Evolutionary conservation across 2,888 invertebrate species (phyloP).

Genomic region (Pandemis heparana): DNA sequence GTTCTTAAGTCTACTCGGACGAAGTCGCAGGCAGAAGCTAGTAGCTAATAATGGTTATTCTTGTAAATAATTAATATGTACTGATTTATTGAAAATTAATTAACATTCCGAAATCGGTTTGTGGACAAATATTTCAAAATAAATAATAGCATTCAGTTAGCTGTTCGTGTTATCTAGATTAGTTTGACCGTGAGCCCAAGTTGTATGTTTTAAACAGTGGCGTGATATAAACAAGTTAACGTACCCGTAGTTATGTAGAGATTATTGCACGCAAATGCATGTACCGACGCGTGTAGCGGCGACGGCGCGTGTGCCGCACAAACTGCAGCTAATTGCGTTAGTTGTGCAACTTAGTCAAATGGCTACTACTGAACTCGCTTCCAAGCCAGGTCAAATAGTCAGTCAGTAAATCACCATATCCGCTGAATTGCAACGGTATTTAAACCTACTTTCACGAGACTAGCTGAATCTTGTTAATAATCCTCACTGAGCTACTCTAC

Average conservation of each 20-base stretch:
- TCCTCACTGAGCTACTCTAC: neutral
- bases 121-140: slow-evolving; percentile 6
- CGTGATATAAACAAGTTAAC: slow-evolving; percentile 56
- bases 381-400: slow-evolving; percentile 66
- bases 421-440: slow-evolving; percentile 49
- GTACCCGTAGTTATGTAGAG: slow-evolving; percentile 50
- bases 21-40: too few relatives aligned
- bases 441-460: slow-evolving; percentile 44
- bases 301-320: slow-evolving; percentile 52
- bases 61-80: too few relatives aligned
- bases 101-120: neutral
- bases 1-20: too few relatives aligned
- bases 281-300: slow-evolving; percentile 41
- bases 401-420: slow-evolving; percentile 58
- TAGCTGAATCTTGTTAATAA: neutral
- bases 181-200: slow-evolving; percentile 24
- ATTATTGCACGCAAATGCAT: slow-evolving; percentile 51
- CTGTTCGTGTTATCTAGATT: neutral
- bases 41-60: too few relatives aligned
- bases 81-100: too few relatives aligned
- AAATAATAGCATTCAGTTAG: neutral
- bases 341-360: slow-evolving; percentile 54
- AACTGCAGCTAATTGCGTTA: slow-evolving; percentile 51
- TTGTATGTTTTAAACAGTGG: slow-evolving; percentile 49
- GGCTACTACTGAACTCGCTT: slow-evolving; percentile 50